phyloP scores from a whole-genome alignment of 2,797 vertebrate genomes.

The Ceryle rudis region DNA sequence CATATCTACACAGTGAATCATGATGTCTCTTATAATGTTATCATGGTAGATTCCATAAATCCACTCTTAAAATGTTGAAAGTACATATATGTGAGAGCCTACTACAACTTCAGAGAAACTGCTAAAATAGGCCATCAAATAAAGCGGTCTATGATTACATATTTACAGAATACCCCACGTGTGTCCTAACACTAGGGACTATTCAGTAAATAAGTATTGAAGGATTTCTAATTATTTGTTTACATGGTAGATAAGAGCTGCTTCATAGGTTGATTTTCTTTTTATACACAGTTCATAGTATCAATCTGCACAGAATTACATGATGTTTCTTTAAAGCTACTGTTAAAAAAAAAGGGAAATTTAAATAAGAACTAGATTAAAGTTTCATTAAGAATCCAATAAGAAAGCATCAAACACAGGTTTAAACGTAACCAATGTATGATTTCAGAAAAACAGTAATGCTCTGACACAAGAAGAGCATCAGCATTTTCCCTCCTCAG shows the following conservation, averaged over 20 bases:
- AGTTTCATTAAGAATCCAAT: slow-evolving; percentile 66
- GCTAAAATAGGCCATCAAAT: slow-evolving; percentile 63
- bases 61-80: slow-evolving; percentile 67
- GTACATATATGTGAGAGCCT: slow-evolving; percentile 68
- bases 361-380: slow-evolving; percentile 72
- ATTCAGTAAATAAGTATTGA: slow-evolving; percentile 73
- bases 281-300: slow-evolving; percentile 51
- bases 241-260: slow-evolving; percentile 52
- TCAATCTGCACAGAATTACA: slow-evolving; percentile 61
- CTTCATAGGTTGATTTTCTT: slow-evolving; percentile 44
- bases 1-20: slow-evolving; percentile 77
- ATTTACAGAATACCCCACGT: slow-evolving; percentile 71
- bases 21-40: slow-evolving; percentile 53
- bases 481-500: slow-evolving; percentile 40
- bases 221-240: slow-evolving; percentile 53
- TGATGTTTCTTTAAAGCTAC: slow-evolving; percentile 61
- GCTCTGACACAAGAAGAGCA: slow-evolving; percentile 57
- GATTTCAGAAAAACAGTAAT: slow-evolving; percentile 59
- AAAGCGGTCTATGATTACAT: slow-evolving; percentile 66
- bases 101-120: slow-evolving; percentile 61
- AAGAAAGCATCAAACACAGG: slow-evolving; percentile 54
- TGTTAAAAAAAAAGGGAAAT: slow-evolving; percentile 55
- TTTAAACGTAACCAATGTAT: slow-evolving; percentile 29
- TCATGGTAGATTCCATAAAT: slow-evolving; percentile 69
- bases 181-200: slow-evolving; percentile 65